Conservation (phyloP, 1,140 invertebrate genomes). For the Neodiprion virginianus region DNA sequence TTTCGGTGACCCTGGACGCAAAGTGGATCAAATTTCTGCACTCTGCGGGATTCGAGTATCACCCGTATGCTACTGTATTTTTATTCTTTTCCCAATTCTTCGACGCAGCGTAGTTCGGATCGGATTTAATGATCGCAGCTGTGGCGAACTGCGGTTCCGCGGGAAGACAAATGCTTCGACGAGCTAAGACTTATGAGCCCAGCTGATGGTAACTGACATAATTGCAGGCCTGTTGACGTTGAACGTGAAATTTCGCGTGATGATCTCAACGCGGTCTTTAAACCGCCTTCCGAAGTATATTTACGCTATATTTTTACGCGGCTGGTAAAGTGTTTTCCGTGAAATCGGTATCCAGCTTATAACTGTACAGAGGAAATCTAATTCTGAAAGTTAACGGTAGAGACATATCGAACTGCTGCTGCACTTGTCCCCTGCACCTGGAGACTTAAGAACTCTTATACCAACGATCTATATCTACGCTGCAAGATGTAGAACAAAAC, state of each 20-base stretch:
- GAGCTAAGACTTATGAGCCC: no score
- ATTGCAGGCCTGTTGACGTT: neutral
- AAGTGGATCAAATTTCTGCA: neutral
- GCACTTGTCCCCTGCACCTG: neutral
- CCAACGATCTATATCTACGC: no score
- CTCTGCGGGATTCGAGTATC: neutral
- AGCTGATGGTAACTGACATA: neutral
- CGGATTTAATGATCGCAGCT: no score
- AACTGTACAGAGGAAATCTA: slow-evolving; percentile 3
- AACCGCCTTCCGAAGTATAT: no score
- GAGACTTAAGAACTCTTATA: neutral
- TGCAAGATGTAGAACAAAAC: no score
- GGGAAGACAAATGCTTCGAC: no score
- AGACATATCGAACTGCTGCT: neutral
- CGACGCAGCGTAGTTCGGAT: no score
- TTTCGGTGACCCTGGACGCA: neutral
- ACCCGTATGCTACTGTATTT: no score
- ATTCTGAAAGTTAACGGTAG: slow-evolving; percentile 7
- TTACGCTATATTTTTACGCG: neutral
- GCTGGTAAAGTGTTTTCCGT: neutral
- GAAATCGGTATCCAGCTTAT: neutral
- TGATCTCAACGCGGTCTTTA: neutral
- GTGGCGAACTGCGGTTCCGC: no score
- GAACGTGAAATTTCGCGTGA: neutral
- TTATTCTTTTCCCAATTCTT: no score